Evolutionary conservation across 2,113 vertebrate genomes (phyloP).

Genomic region (Phalacrocorax carbo): DNA sequence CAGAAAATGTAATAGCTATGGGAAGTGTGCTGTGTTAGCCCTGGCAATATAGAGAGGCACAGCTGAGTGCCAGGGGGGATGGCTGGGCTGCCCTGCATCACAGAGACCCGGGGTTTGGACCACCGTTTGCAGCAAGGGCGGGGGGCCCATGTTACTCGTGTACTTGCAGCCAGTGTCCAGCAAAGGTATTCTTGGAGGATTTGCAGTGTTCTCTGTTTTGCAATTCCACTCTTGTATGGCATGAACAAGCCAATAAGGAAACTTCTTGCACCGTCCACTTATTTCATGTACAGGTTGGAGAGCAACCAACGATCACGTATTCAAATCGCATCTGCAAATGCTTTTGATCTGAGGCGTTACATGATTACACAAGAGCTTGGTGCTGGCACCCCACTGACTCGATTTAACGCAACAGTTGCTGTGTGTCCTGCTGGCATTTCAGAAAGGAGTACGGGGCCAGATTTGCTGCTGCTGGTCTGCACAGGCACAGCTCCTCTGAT

Average conservation of each 20-base stretch:
- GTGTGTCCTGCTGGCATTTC: background rate
- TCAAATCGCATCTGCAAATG: background rate
- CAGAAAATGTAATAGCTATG: background rate
- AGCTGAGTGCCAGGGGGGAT: background rate
- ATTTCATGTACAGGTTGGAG: background rate
- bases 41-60: background rate
- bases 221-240: background rate
- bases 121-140: background rate
- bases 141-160: rapidly evolving
- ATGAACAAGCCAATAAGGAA: background rate
- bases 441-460: background rate
- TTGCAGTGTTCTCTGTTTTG: background rate
- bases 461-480: background rate
- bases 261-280: background rate
- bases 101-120: rapidly evolving
- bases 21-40: background rate
- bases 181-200: background rate
- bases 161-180: background rate
- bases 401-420: background rate
- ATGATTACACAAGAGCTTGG: background rate
- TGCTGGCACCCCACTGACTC: conserved; percentile 3
- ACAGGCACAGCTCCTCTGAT: background rate
- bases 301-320: background rate
- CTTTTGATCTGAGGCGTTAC: background rate
- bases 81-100: background rate